Evolutionary conservation across 2,113 vertebrate genomes (phyloP), one percentile per base, ranked within the genome.

Genomic region (Xiphophorus maculatus): DNA sequence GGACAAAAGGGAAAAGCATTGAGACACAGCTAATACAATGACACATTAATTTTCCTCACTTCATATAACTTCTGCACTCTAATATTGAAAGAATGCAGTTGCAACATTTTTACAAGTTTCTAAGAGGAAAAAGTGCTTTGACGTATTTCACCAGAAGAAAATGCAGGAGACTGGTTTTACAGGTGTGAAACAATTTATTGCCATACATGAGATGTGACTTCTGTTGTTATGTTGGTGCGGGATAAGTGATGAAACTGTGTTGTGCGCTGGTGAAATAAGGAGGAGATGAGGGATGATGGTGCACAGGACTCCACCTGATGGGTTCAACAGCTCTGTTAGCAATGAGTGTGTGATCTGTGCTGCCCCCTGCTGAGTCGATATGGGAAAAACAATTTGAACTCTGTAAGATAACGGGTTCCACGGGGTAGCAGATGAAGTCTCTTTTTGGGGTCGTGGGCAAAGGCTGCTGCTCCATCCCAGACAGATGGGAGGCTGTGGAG

Each of bases 291-390:
- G 12, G 62, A 11, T 27, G 25, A 3, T 3, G 1, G 22, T 5
- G 33, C 79, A 58, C 54, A 5, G 51, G 54, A 62, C 68, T 69
- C 58, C 33, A 60, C 19, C 8, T 1, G 76, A 30, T 22, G 48
- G 19, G 48, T 7, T 7, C 28, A 83, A 28, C 3, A 63, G 71
- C 40, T 71, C 65, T 9, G 48, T 54, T 22, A 9, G 6, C 22
- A 3, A 25, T 2, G 48, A 22, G 48, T 22, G 5, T n/a, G 1
- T 37, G 63, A 75, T 58, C 74, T 77, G 73, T 75, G 81, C 76
- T 81, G 76, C 81, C 84, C 28, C 76, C 86, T 85, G 76, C n/a
- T 76, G 80, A 69, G 60, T 64, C 80, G 44, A 74, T 11, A 33
- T 29, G n/a, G 30, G 35, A 82, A 69, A 51, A 27, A 35, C 63